Evolutionary conservation across 2,797 vertebrate genomes (phyloP).

Genomic region (Ctenopoma multispine): DNA sequence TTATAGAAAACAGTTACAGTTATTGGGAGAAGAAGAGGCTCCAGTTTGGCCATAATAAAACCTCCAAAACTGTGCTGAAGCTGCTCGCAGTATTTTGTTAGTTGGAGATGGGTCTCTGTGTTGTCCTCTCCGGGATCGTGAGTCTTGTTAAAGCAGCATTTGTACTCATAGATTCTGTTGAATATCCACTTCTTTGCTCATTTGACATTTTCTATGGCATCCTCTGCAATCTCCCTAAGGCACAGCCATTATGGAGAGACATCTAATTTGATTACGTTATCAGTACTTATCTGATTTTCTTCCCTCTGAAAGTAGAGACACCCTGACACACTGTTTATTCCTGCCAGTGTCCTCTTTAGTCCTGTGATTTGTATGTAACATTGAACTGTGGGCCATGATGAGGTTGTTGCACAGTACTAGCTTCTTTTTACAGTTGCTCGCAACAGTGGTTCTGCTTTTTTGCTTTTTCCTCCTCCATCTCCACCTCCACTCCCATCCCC

Average conservation of each 20-base stretch:
- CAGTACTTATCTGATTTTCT: slow-evolving; percentile 70
- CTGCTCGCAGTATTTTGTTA: slow-evolving; percentile 1
- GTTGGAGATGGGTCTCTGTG: slow-evolving; percentile 30
- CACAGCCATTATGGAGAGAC: slow-evolving; percentile 65
- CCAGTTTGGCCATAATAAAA: slow-evolving; percentile 34
- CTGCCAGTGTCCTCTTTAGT: slow-evolving; percentile 38
- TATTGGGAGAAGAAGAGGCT: slow-evolving; percentile 18
- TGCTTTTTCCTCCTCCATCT: slow-evolving; percentile 60
- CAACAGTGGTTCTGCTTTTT: slow-evolving; percentile 63
- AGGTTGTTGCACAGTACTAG: slow-evolving; percentile 54
- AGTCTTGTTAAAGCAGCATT: slow-evolving; percentile 32
- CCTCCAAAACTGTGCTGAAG: background rate
- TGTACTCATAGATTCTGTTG: slow-evolving; percentile 37
- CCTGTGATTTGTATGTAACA: slow-evolving; percentile 54
- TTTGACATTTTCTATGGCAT: slow-evolving; percentile 57
- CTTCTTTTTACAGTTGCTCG: slow-evolving; percentile 63
- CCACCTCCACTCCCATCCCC: slow-evolving; percentile 68
- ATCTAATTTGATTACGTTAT: slow-evolving; percentile 76
- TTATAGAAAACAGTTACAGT: slow-evolving; percentile 34
- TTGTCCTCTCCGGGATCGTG: slow-evolving; percentile 50
- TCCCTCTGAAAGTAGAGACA: slow-evolving; percentile 53
- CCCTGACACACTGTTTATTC: slow-evolving; percentile 47
- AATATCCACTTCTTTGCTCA: slow-evolving; percentile 41
- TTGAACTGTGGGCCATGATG: slow-evolving; percentile 59
- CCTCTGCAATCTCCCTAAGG: slow-evolving; percentile 55